Evolutionary conservation across 2,888 invertebrate genomes (phyloP).

Genomic region (Aspidiotus destructor): DNA sequence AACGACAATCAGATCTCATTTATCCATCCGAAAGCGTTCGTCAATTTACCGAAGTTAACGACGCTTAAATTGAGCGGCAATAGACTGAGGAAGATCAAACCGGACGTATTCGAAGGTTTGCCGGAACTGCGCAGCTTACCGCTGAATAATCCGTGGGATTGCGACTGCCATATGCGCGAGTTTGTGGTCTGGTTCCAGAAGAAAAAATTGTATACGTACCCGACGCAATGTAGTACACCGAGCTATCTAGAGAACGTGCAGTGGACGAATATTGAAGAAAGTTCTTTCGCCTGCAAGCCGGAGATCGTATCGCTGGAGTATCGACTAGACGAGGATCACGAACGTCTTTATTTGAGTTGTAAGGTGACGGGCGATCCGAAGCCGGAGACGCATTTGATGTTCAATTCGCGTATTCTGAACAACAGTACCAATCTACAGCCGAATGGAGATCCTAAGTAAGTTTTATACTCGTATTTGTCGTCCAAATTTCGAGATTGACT

Average conservation of each 20-base stretch:
- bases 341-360: conserved; percentile 63
- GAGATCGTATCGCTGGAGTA: conserved; percentile 54
- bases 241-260: conserved; percentile 54
- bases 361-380: conserved; percentile 64
- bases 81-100: conserved; percentile 43
- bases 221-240: conserved; percentile 65
- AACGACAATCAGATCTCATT: conserved; percentile 62
- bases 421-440: conserved; percentile 40
- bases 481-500: too few relatives aligned
- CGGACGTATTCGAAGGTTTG: conserved; percentile 55
- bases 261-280: conserved; percentile 53
- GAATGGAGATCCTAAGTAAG: conserved; percentile 13
- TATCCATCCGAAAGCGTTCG: conserved; percentile 62
- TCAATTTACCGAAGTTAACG: conserved; percentile 56
- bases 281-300: conserved; percentile 72
- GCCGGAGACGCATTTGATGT: conserved; percentile 65
- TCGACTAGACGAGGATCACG: conserved; percentile 50
- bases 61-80: conserved; percentile 64
- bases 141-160: conserved; percentile 77
- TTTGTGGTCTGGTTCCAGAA: conserved; percentile 57
- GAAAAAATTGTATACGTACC: conserved; percentile 62
- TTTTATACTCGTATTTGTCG: not conserved
- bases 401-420: conserved; percentile 51
- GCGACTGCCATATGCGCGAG: conserved; percentile 70
- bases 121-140: conserved; percentile 58